Base-by-base conservation (phyloP, 2,888 invertebrate species). In the Incurvaria masculella region DNA sequence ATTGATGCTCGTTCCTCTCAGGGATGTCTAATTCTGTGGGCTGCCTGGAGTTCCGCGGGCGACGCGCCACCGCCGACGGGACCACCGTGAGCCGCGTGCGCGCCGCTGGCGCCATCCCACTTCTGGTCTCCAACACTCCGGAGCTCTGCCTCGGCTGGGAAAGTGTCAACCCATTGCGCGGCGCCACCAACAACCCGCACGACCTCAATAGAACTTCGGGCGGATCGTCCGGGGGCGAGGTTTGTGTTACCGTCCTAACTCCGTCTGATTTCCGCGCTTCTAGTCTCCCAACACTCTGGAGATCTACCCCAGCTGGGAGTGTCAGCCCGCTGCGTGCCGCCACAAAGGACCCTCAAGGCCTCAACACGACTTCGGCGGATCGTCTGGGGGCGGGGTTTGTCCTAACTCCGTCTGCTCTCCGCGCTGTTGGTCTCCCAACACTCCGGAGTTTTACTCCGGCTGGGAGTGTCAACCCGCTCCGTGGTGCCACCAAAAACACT, bases 101-200 rank as follows among this genome's bases (percentile, higher is more conserved):
- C 51, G 61, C 70, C 6, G 89, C 93, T 0, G 95, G 95, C 0
- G 91, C 83, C 8, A 88, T 96, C 48, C 88, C 91, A 0, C 68
- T 96, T 33, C 81, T 90, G 16, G 86, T 92, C 1, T 91, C 93
- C 17, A 93, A 92, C 62, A 89, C 91, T 1, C 93, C 94, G 0
- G 95, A 96, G 63, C 81, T 91, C 52, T 95, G 95, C 59, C 79
- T 94, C 63, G 92, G 91, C 65, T 91, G 89, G 84, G 95, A 96
- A 70, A 88, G 89, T 8, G 83, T 81, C 45, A 95, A 93, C 65
- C 81, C 86, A 45, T 74, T 93, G 1, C 84, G 86, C 33, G 95
- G 96, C 0, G 73, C 84, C 38, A 89, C 93, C 0, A 80, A 80
- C 54, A 97, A 97, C 73, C 94, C 97, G 0, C 92, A 94, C 64